Evolutionary conservation across 2,888 invertebrate species (phyloP), one percentile per base, ranked within the genome.

Genomic region (Cataglyphis albicans): DNA sequence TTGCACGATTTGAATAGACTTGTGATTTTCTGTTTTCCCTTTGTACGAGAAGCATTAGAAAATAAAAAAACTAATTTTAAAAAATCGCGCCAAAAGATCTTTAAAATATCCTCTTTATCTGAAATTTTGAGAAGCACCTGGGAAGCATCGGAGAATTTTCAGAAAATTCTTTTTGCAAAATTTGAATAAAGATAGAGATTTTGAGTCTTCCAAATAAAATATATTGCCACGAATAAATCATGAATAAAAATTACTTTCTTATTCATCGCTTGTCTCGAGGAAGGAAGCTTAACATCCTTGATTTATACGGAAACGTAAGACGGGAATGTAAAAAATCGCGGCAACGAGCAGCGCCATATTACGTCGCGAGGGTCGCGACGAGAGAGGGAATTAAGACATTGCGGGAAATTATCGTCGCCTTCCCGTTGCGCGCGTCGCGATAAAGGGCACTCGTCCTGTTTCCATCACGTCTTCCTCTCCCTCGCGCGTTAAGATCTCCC

Each of bases 401-500:
- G 44, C 70, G 78, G 48, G 44, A 70, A 61, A 80, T 70, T 59
- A 80, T 70, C 70, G 15, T n/a, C 44, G 32, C 57, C 32, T 32
- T 41, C 44, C 35, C 32, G 29, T 44, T 21, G 21, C 44, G 44
- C 68, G 78, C 57, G 25, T 10, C 25, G 55, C 65, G 70, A 78
- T 70, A 59, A 78, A 70, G 70, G 29, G 59, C 68, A 68, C 41
- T 25, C 25, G 25, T 25, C 68, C n/a, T 57, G 70, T 55, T 67
- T 29, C 48, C 78, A 44, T n/a, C 25, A 25, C 70, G 65, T 21
- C 59, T 59, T 44, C 44, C 32, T 9, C 44, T 21, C 32, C 32
- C 35, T 55, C 41, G 29, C 68, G 44, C 70, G 59, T 70, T 70
- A 70, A 68, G 70, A 80, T 80, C 70, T 44, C 44, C 59, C 70